Evolutionary conservation across 2,113 vertebrate genomes (phyloP).

Genomic region (Anoplopoma fimbria): DNA sequence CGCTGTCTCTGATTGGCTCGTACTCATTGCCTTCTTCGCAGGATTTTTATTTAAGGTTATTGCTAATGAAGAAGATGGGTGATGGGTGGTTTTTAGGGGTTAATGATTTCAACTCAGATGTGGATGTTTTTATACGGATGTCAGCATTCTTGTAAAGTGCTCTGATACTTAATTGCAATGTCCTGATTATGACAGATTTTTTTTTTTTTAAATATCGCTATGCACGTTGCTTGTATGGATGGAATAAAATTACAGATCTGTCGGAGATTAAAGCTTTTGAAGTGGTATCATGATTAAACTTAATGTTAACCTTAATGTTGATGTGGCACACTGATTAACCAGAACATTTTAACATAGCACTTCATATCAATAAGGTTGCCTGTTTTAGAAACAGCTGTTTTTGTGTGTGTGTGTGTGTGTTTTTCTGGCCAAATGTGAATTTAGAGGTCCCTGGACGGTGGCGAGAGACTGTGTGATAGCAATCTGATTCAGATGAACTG

Average conservation of each 20-base stretch:
- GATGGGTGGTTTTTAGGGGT: neutral
- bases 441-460: slow-evolving; percentile 41
- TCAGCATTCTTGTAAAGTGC: neutral
- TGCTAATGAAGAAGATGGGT: neutral
- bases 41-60: neutral
- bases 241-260: neutral
- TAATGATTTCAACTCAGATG: neutral
- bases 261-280: neutral
- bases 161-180: neutral
- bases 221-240: neutral
- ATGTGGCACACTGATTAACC: neutral
- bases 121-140: too few species aligned
- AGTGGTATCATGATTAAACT: neutral
- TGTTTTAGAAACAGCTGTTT: neutral
- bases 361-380: neutral
- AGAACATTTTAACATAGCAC: neutral
- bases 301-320: neutral
- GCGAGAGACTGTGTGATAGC: slow-evolving; percentile 60
- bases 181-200: neutral
- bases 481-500: slow-evolving; percentile 77
- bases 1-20: too few species aligned
- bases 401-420: neutral
- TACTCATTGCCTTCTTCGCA: neutral
- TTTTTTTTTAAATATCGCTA: too few species aligned
- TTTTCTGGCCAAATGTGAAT: slow-evolving; percentile 46